Evolutionary conservation across 2,888 invertebrate genomes (phyloP), one percentile per base, ranked within the genome.

Genomic region (Sceliomorpha sp.): DNA sequence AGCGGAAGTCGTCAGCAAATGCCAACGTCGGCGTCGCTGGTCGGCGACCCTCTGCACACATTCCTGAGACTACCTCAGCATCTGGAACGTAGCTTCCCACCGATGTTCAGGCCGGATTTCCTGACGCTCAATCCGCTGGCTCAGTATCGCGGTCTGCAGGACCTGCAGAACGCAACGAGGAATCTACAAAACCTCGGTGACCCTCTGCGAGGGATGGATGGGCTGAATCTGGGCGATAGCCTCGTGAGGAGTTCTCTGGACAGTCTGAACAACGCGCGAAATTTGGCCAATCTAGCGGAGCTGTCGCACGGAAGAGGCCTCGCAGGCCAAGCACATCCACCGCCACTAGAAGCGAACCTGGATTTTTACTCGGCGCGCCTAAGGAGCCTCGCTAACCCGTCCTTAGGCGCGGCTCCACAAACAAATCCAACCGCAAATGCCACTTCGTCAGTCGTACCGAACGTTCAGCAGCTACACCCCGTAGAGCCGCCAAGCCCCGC

Each of bases 311-410:
- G 84, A 9, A 80, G 88, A 8, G 81, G 82, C 0, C 70, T 86
- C 0, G 74, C 81, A 4, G 77, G 81, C n/a, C 84, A 85, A 48
- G 74, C 78, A 32, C 93, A 92, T 88, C 92, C 92, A 76, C 91
- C 93, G 76, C 93, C 92, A 89, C 90, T 94, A 81, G 96, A 95
- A 92, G 95, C 95, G 88, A 95, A 95, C 91, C 94, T 97, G 93
- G 98, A 98, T 94, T 98, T 98, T 94, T 98, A 98, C 94, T 98
- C 98, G 91, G 97, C 98, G 94, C 94, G 98, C 93, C 94, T 98
- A 93, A 95, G 98, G 92, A 97, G 98, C 93, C 94, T 98, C 92
- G 98, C 98, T 91, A 96, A 95, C 90, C 95, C 95, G 92, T 95
- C 96, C 93, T 96, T 96, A 92, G 95, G 96, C 91, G 94, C 94